phyloP scores from a whole-genome alignment of 2,113 vertebrate species.

The Pituophis catenifer region DNA sequence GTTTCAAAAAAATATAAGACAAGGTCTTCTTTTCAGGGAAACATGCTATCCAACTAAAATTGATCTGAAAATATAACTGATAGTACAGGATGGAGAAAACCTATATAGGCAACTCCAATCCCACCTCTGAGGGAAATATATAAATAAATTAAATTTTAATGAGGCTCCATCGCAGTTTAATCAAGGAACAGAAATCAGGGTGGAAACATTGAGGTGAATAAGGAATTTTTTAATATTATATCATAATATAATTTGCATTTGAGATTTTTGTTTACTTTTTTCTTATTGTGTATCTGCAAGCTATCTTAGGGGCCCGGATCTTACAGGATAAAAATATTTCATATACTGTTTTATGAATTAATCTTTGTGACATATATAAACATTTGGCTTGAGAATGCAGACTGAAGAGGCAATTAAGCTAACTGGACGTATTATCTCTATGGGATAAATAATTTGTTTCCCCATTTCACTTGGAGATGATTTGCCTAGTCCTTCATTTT shows the following conservation, averaged over 20 bases:
- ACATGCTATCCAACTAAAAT: not conserved
- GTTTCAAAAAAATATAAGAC: too few relatives aligned
- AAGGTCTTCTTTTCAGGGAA: too few relatives aligned
- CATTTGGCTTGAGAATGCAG: not conserved
- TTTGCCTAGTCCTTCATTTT: not conserved
- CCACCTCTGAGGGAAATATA: not conserved
- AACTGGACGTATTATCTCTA: not conserved
- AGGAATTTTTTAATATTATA: not conserved
- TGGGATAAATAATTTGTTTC: too few relatives aligned
- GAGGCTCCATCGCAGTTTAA: not conserved
- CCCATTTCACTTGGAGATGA: not conserved
- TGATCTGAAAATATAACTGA: not conserved
- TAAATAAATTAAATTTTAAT: not conserved
- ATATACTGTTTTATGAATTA: not conserved
- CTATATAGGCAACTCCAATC: not conserved
- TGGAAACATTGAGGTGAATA: not conserved
- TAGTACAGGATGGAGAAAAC: not conserved
- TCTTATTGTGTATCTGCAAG: not conserved
- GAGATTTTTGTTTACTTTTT: not conserved
- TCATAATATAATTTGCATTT: not conserved
- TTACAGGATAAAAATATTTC: not conserved
- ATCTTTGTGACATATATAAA: not conserved
- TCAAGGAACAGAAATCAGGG: not conserved
- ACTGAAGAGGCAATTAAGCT: not conserved
- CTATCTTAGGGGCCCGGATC: not conserved